A percentile compares a stretch with the other conserved stretches of the same genome.
Evolutionary conservation across 2,113 vertebrate genomes (phyloP).

Genomic region (Calyptomena viridis): DNA sequence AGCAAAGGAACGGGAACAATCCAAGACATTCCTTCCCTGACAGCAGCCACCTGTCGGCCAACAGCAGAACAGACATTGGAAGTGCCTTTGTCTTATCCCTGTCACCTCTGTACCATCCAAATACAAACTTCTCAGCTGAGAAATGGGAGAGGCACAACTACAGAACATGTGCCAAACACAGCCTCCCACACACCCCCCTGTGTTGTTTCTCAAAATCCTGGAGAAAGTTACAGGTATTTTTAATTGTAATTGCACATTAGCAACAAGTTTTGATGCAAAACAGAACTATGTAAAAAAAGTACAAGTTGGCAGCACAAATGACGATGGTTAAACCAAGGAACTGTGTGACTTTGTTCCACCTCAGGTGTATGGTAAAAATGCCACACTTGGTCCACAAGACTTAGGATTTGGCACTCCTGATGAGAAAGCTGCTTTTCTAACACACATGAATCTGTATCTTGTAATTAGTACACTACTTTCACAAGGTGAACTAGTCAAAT

Average conservation of each 20-base stretch:
- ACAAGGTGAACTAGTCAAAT: background rate
- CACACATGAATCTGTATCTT: background rate
- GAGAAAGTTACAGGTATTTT: background rate
- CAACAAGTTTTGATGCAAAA: background rate
- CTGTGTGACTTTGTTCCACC: background rate
- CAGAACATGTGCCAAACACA: background rate
- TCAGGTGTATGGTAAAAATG: background rate
- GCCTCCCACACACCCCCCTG: background rate
- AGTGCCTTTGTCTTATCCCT: background rate
- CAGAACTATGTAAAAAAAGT: background rate
- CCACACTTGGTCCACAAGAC: background rate
- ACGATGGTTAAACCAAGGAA: background rate
- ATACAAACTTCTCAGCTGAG: background rate
- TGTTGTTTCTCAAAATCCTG: background rate
- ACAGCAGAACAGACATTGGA: background rate
- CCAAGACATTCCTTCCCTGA: conserved; percentile 88
- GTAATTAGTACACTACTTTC: background rate
- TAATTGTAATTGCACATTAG: background rate
- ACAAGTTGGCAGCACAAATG: background rate
- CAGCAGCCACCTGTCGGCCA: conserved; percentile 79
- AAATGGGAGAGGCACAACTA: background rate
- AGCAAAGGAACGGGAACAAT: conserved; percentile 83
- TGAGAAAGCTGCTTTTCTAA: background rate
- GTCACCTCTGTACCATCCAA: background rate
- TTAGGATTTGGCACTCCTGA: background rate